Evolutionary conservation across 2,888 invertebrate genomes (phyloP).

Genomic region (Gymnoscelis rufifasciata): DNA sequence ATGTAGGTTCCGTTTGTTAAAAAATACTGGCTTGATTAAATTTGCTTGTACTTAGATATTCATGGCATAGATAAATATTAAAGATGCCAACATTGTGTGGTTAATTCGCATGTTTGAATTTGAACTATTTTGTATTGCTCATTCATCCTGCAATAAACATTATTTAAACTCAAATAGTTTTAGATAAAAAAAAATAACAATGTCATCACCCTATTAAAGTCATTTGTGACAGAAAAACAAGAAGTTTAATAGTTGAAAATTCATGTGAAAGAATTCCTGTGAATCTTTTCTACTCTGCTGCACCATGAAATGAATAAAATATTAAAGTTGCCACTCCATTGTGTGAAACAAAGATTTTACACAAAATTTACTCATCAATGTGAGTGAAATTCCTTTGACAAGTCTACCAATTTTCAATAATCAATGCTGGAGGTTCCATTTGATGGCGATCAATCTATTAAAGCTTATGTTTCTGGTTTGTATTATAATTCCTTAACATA

Average conservation of each 20-base stretch:
- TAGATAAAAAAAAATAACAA: too few relatives aligned
- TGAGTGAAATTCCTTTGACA: slow-evolving; percentile 38
- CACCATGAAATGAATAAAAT: slow-evolving; percentile 54
- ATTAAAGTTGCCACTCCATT: slow-evolving; percentile 35
- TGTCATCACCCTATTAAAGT: neutral
- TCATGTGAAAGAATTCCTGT: slow-evolving; percentile 5
- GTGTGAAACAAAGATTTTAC: slow-evolving; percentile 37
- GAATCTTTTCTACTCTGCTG: slow-evolving; percentile 11
- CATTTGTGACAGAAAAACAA: slow-evolving; percentile 12
- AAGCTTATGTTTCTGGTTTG: slow-evolving; percentile 37
- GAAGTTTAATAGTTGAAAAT: slow-evolving; percentile 6
- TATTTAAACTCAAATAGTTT: too few relatives aligned
- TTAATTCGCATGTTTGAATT: too few relatives aligned
- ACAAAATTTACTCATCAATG: slow-evolving; percentile 33
- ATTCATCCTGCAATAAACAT: too few relatives aligned
- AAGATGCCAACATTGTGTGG: too few relatives aligned
- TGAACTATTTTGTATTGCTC: too few relatives aligned
- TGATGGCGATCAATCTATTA: slow-evolving; percentile 37
- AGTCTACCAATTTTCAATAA: slow-evolving; percentile 24
- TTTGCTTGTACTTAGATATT: too few relatives aligned
- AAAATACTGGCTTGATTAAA: too few relatives aligned
- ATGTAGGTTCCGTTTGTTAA: too few relatives aligned
- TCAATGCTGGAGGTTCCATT: slow-evolving; percentile 36
- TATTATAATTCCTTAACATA: slow-evolving; percentile 18
- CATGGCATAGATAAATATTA: too few relatives aligned